Evolutionary conservation across 2,113 vertebrate genomes (phyloP), one percentile per base, ranked within the genome.

Genomic region (Columba livia): DNA sequence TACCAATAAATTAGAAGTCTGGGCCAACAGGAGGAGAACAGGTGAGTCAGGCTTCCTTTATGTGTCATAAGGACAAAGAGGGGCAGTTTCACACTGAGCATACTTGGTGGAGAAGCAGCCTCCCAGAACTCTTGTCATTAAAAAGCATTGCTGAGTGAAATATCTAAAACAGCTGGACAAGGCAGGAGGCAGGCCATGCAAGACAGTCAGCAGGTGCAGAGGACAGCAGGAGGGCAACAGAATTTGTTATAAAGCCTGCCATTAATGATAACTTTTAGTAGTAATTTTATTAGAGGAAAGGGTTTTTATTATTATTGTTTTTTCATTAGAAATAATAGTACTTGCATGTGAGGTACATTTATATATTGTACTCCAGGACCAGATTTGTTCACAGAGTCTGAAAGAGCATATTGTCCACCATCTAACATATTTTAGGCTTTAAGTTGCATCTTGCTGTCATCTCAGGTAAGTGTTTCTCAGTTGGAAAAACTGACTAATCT

Each of bases 191-290:
- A 80, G 51, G 34, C 56, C 80, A 5, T 65, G 60, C 81, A 84
- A 94, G 90, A 84, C 86, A 94, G 57, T 53, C 44, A 87, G 79
- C 94, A 96, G 96, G 96, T 97, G 93, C 79, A 84, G 72, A 78
- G 44, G 79, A 94, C 88, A 93, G 95, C 94, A 90, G 94, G 91
- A 97, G 90, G 86, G 83, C 61, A 92, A 48, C 40, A 60, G 67
- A 88, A 74, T 93, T 92, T 85, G n/a, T 75, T 69, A 57, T 61
- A 92, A 96, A 94, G 34, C 7, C 67, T 94, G 47, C 51, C 38
- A 95, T 93, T 95, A 88, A 93, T 82, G 71, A 47, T 77, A 66
- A 66, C 66, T 96, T 95, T 96, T 92, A 81, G 32, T 69, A 84
- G 85, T 61, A 54, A 93, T 85, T 94, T 96, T 97, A 94, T 87